Evolutionary conservation across 1,140 invertebrate genomes (phyloP), one percentile per base, ranked within the genome.

Genomic region (Agrypnia vestita): DNA sequence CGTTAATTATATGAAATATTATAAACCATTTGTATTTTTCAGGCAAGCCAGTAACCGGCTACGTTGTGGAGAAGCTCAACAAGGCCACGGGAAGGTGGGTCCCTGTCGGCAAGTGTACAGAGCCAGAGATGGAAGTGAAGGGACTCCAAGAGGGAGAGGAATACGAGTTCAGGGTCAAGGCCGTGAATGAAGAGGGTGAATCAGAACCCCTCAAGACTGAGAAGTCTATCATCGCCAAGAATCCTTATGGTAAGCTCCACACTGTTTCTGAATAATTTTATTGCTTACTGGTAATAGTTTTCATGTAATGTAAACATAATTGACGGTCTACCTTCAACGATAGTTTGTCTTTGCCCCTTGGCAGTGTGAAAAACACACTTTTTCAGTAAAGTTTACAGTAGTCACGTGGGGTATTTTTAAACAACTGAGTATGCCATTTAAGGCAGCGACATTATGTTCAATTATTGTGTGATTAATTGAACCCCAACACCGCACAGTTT

Each of bases 111-210:
- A 93, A 96, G 69, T 94, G 95, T 9, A 92, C 93, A 83, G 95
- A 97, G 84, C 94, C 96, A 0, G 96, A 97, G 89, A 94, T 96
- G 91, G 96, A 98, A 83, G 93, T 99, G 44, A 96, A 96, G 85
- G 97, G 97, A 61, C 91, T 99, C 59, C 94, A 95, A 85, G 96
- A 97, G 86, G 97, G 97, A 19, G 96, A 98, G 86, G 95, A 97
- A 85, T 99, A 99, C 88, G 94, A 98, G 87, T 99, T 99, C 91
- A 92, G 98, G 82, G 97, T 99, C 0, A 98, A 96, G 86, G 98
- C 98, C n/a, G 92, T 99, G 59, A 99, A 99, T 85, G 96, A 97
- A 69, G 97, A 99, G 90, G 99, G 98, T 4, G 97, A 98, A 89
- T 98, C 97, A 21, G 98, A 99, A 84, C 97, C 97, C 19, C 86